Base-by-base conservation (phyloP, 1,140 invertebrate genomes). In the Diprion similis region DNA sequence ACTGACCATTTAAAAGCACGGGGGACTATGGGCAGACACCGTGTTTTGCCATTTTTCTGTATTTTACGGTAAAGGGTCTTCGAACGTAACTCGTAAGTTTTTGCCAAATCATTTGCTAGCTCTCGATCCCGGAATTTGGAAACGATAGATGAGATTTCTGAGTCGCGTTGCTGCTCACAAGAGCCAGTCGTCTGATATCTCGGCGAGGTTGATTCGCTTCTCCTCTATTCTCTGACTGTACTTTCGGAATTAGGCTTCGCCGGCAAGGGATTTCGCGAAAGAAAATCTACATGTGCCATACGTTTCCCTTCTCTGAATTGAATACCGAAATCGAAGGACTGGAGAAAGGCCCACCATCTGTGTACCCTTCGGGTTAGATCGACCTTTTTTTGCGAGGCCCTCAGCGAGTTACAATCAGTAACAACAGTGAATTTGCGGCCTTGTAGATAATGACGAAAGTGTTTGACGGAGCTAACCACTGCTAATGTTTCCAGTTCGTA, bases 401-500 rank as follows among this genome's bases (percentile, higher is more conserved):
- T 84, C 73, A 80, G 80, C 64, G 67, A 87, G 66, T 81, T 83
- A 46, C 84, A 85, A 76, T 85, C 80, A 24, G 48, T 51, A 10
- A 76, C 70, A 9, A 74, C 69, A 10, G 48, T 68, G 66, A 75
- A 77, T 18, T 71, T 68, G 59, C 76, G 71, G 8, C 78, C 82
- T 46, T 80, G 75, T 13, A 87, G 67, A 74, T 85, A 85, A 19
- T 81, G 78, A 8, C 71, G 73, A 75, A 87, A 86, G 76, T 85
- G 80, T 48, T 80, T 82, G 1, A 84, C 46, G 0, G 80, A 74
- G 24, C 80, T 79, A 3, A 83, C 76, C 0, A 85, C 79, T 0
- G 81, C 83, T n/a, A 84, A 51, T 2, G 82, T 84, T 65, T 84
- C 81, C 10, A 82, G 70, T 71, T 85, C 81, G 68, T 83, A 85